Base-by-base conservation (phyloP, 1,140 invertebrate genomes). In the Bactericera cockerelli region DNA sequence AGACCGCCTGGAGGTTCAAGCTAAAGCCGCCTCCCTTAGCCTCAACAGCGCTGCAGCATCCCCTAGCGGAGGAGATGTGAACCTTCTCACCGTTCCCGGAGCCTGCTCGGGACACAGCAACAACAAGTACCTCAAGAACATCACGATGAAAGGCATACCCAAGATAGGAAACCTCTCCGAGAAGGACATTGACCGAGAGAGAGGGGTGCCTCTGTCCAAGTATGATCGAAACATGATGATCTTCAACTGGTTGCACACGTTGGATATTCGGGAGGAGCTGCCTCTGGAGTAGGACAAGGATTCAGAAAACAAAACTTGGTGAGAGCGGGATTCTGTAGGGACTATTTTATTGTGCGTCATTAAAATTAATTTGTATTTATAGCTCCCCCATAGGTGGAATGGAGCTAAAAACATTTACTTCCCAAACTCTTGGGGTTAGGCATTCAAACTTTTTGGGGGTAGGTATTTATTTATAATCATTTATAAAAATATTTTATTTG, bases 221-320 rank as follows among this genome's bases (percentile, higher is more conserved):
- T 90, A 90, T 70, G 86, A 91, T 64, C 69, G 88, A 19, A 91
- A 92, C 70, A 90, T 91, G 84, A 89, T 91, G 83, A 90, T 92
- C 39, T 90, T 92, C 71, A 89, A 90, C 66, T 91, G 89, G 89
- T 75, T 92, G 0, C 87, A 91, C 67, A 87, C 84, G 1, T 74
- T 91, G 3, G 87, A 91, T 65, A 85, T 84, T 16, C 31, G 63
- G 11, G 59, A 63, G 28, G 56, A 36, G 1, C 13, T 56, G 21
- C 19, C 38, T 0, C 57, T 59, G 14, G 26, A 36, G 19, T 53
- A 62, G 6, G 14, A 24, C 8, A 55, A 21, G 14, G n/a, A n/a
- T n/a, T n/a, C n/a, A n/a, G n/a, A n/a, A n/a, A n/a, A n/a, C n/a
- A n/a, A n/a, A 14, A 16, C n/a, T n/a, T n/a, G n/a, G n/a, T n/a